Evolutionary conservation across 2,797 vertebrate species (phyloP), one percentile per base, ranked within the genome.

Genomic region (Poliocrania exsul): DNA sequence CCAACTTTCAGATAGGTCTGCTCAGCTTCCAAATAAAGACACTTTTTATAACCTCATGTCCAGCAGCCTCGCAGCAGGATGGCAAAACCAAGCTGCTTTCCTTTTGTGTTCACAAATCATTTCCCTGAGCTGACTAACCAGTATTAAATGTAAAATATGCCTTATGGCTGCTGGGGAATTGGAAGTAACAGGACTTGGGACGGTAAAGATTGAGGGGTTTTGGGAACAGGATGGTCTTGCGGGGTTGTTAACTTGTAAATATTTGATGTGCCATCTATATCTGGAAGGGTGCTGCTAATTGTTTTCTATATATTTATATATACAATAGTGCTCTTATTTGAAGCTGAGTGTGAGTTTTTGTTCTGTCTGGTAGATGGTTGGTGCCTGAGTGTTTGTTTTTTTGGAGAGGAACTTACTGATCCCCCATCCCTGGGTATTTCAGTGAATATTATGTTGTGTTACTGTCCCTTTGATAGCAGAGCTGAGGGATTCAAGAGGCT

Each of bases 1-100:
- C 78, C 0, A 4, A 16, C 86, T 77, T 66, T 12, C 92, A 49
- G 70, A 25, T 88, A 60, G 58, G 46, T 50, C 81, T 92, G 81
- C 73, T 87, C 84, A 81, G 91, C 69, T 88, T 86, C 93, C 93
- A 92, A 90, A 92, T 69, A 75, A 83, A 93, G 94, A 79, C 78
- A 75, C 75, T 94, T 90, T 91, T 92, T 44, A 25, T 78, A 20
- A 9, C 84, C 21, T 8, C 3, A 26, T 40, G 90, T 78, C 92
- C 95, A 75, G 86, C 83, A 90, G 65, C 51, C 72, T 82, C 89
- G 0, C 89, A 90, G 86, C 85, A 78, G 95, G 92, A 40, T 40
- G 42, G 60, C 91, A 56, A 44, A 50, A 3, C 49, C 56, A 40
- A 74, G 89, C 94, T 96, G 87, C 82, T 91, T 91, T 93, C 79